Conservation (phyloP, 2,888 invertebrate genomes). For the Lumbricus terrestris region DNA sequence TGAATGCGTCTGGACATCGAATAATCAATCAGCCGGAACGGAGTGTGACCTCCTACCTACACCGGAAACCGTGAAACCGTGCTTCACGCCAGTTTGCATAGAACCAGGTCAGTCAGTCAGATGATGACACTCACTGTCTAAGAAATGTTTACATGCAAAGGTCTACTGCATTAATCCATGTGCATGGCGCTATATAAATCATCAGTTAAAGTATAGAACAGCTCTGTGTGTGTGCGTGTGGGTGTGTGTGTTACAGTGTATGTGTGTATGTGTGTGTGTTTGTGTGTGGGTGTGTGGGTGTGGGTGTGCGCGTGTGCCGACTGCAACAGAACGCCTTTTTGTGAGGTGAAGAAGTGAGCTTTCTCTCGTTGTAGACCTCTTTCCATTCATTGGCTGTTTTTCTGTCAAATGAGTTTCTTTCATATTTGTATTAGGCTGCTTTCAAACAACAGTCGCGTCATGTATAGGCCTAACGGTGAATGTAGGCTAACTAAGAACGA, state of each 20-base stretch:
- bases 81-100: constrained; percentile 66
- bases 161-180: too few relatives aligned
- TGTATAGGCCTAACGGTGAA: neutral
- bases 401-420: neutral
- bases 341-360: neutral
- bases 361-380: neutral
- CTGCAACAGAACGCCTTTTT: too few relatives aligned
- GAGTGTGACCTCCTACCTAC: constrained; percentile 75
- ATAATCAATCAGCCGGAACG: constrained; percentile 78
- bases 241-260: too few relatives aligned
- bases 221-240: too few relatives aligned
- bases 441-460: neutral
- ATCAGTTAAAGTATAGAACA: too few relatives aligned
- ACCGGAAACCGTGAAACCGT: constrained; percentile 76
- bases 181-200: too few relatives aligned
- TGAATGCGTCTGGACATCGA: constrained; percentile 89
- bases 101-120: neutral
- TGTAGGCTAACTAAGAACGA: too few relatives aligned
- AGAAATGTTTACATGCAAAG: too few relatives aligned
- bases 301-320: too few relatives aligned
- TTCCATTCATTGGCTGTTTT: too few relatives aligned
- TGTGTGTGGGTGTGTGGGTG: too few relatives aligned
- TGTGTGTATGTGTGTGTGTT: too few relatives aligned
- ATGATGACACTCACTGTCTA: neutral
- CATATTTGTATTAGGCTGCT: neutral